Base-by-base conservation (phyloP, 1,140 invertebrate species). In the Sminthurinus signatus region DNA sequence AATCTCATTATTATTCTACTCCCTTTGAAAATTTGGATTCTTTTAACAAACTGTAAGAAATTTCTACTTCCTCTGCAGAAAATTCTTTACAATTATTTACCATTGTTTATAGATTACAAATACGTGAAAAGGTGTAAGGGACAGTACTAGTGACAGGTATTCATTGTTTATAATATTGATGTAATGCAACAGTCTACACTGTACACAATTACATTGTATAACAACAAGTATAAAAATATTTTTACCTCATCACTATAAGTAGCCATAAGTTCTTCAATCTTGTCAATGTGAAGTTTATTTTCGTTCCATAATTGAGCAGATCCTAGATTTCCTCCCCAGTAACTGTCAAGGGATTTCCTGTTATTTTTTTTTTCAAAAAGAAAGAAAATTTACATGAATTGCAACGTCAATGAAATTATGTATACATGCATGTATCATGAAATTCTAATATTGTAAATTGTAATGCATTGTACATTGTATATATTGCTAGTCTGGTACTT, bases 221-320 rank as follows among this genome's bases (percentile, higher is more conserved):
- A 39, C 17, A 10, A 17, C 36, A 39, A 10, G 17, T 39, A 17
- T 39, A 39, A 39, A 10, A 17, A 39, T 10, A n/a, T 46, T 4
- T n/a, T 56, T 56, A 56, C 56, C 46, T 64, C 62, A 12, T 58
- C 62, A 21, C 31, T 28, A 42, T 58, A 36, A 19, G 61, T 54
- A 19, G 46, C 57, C 15, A 65, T 28, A 14, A 64, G 55, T n/a
- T 64, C 51, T 31, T 54, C 51, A 32, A 68, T 64, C 46, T 68
- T 82, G 66, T 89, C 85, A 64, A 96, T 88, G 61, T 88, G 86
- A 60, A 84, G 82, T 69, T 88, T 81, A 74, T 96, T 91, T 73
- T 90, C 87, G 55, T 89, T 84, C 93, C 93, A 96, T 14, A 97
- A 80, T 62, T 87, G 82, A 42, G 88, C 85, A 32, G 89, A 92